phyloP scores from a whole-genome alignment of 1,140 invertebrate species.

The Drosophila obscura region DNA sequence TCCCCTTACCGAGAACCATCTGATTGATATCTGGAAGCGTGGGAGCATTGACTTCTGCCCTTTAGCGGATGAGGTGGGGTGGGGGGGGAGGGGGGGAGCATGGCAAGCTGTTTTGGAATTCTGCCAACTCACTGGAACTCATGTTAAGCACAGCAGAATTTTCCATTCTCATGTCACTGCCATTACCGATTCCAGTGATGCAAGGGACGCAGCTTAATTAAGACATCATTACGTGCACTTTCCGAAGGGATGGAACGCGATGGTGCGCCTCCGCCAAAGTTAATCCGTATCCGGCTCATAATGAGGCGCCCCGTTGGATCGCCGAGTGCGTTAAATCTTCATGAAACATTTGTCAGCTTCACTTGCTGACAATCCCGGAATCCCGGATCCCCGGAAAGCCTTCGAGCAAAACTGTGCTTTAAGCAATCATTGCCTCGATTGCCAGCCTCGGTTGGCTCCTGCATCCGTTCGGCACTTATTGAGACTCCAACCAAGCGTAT shows the following conservation, averaged over 20 bases:
- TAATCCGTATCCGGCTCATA: slow-evolving; percentile 19
- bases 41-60: slow-evolving; percentile 36
- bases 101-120: slow-evolving; percentile 4
- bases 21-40: slow-evolving; percentile 23
- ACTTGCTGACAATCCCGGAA: too few species aligned
- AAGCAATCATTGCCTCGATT: slow-evolving; percentile 47
- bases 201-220: slow-evolving; percentile 58
- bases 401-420: too few species aligned
- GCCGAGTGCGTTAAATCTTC: slow-evolving; percentile 69
- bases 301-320: slow-evolving; percentile 57
- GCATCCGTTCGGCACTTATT: slow-evolving; percentile 15
- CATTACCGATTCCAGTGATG: slow-evolving; percentile 29
- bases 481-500: slow-evolving; percentile 14
- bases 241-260: background rate
- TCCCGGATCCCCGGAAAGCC: too few species aligned
- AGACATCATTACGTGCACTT: slow-evolving; percentile 70
- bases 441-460: slow-evolving; percentile 28
- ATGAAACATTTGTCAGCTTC: slow-evolving; percentile 58
- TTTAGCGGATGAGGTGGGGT: too few species aligned
- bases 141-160: slow-evolving; percentile 34
- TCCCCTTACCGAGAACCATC: slow-evolving; percentile 3
- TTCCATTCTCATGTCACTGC: slow-evolving; percentile 32
- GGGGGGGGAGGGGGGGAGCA: too few species aligned
- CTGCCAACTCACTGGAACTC: slow-evolving; percentile 33
- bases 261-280: background rate